Percentiles rank a stretch among this genome's conserved stretches.
Conservation (phyloP, 2,888 invertebrate genomes). For the Schrankia costaestrigalis region DNA sequence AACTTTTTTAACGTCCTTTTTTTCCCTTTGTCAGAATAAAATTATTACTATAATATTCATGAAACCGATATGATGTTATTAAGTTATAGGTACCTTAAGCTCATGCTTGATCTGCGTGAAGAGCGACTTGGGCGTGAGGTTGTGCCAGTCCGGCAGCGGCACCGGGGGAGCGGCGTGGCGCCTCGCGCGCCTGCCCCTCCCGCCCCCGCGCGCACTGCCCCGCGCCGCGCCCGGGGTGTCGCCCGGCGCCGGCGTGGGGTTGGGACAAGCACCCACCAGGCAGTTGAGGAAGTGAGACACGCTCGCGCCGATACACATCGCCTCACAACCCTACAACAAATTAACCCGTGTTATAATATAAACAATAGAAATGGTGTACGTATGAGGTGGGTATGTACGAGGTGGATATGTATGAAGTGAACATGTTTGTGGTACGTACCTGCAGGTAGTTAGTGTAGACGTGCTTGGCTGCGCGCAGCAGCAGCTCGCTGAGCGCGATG, state of each 20-base stretch:
- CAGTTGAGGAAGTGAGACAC: slow-evolving; percentile 98
- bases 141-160: slow-evolving; percentile 87
- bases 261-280: slow-evolving; percentile 87
- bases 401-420: background rate
- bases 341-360: background rate
- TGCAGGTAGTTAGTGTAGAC: slow-evolving; percentile 95
- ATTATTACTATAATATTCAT: too few species aligned
- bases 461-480: slow-evolving; percentile 95
- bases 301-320: slow-evolving; percentile 94
- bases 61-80: too few species aligned
- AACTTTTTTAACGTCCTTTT: too few species aligned
- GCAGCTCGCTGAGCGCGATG: slow-evolving; percentile 94
- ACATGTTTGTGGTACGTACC: slow-evolving; percentile 49
- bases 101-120: slow-evolving; percentile 94
- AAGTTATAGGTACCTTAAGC: slow-evolving; percentile 73
- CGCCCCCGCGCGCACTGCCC: slow-evolving; percentile 90
- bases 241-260: slow-evolving; percentile 76
- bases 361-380: too few species aligned
- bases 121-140: slow-evolving; percentile 90
- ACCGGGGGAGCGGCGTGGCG: slow-evolving; percentile 38
- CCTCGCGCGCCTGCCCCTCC: slow-evolving; percentile 78
- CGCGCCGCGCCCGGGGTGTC: slow-evolving; percentile 36
- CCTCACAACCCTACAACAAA: slow-evolving; percentile 85
- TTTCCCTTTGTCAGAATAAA: too few species aligned
- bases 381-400: background rate